Base-by-base conservation (phyloP, 2,113 vertebrate genomes). In the Labeo rohita region DNA sequence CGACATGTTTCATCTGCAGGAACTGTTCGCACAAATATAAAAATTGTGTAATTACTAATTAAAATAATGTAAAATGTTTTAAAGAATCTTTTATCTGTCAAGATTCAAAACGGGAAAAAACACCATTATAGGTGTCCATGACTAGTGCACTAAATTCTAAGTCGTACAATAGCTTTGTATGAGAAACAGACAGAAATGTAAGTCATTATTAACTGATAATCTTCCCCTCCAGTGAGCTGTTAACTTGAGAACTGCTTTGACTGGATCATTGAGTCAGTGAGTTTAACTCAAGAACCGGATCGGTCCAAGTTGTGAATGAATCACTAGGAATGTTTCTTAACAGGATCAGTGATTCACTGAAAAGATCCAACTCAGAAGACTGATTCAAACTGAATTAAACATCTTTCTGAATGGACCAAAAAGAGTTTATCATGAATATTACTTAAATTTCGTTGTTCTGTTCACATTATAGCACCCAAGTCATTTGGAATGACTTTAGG, bases 1-100 rank as follows among this genome's bases (percentile, higher is more conserved):
- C 92, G 90, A 89, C 92, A 93, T 91, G 91, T 95, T 93, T 91
- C 84, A 91, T 89, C 92, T 87, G 91, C 89, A 87, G 87, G 88
- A 86, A 65, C 50, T 45, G 28, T 36, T 66, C n/a, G 52, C 28
- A 50, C 43, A 78, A 52, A 63, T 63, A 43, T 63, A 63, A 28
- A 18, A 68, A 70, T 56, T 8, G 36, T 79, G 39, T 21, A 9
- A 45, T 45, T 45, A n/a, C 43, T 21, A 21, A 43, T 43, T 18
- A 21, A 59, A 28, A 28, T 28, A 28, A 28, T 28, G 28, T 28
- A 28, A 28, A 28, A 28, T 1, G 1, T 28, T 28, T 28, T 28
- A 28, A 28, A 72, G 16, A 5, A 72, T 66, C 6, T 36, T 36
- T 39, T 16, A 68, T 61, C 18, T 59, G 54, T 2, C 2, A 15